Base-by-base conservation (phyloP, 2,113 vertebrate genomes). In the Chloropsis hardwickii region DNA sequence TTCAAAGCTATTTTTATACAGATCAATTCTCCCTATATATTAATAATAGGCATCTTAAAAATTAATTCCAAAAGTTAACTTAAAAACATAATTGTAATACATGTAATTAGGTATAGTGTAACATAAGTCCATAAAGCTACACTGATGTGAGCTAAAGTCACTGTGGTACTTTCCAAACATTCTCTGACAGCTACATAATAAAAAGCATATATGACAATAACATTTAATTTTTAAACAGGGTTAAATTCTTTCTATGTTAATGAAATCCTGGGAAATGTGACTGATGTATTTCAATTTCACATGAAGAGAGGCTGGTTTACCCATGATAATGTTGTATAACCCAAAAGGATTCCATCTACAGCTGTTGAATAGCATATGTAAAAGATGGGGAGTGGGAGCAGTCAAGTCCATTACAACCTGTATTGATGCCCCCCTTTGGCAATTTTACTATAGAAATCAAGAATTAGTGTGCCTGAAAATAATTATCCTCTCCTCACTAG, bases 391-490 rank as follows among this genome's bases (percentile, higher is more conserved):
- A n/a, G 37, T 84, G 40, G 76, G 72, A 93, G 53, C 82, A 74
- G 44, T 88, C 39, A 86, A 84, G 88, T 86, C 69, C 81, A 74
- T 93, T 80, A 72, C 72, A 90, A 65, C 22, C 31, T 64, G 61
- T 71, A 92, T 64, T 64, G 72, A 74, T 83, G 76, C 12, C 40
- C 23, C 39, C 2, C 57, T 86, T 84, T 78, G 47, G 76, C 53
- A 94, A 66, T 93, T 88, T 96, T 78, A 61, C 80, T 71, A 61
- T 45, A 94, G 92, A 93, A 96, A 88, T 92, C 69, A 96, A 72
- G 80, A 86, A 57, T 81, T 93, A 83, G 82, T 71, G 88, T 1
- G 8, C 56, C 69, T 91, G 86, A 81, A 93, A 96, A 97, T 81
- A 95, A 96, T 88, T 94, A 81, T 80, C 53, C 92, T 90, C 88